These are phyloP conservation scores for Parochlus steinenii DNA, from an alignment of 2,888 invertebrate species.

Conservation along the genomic window DNA sequence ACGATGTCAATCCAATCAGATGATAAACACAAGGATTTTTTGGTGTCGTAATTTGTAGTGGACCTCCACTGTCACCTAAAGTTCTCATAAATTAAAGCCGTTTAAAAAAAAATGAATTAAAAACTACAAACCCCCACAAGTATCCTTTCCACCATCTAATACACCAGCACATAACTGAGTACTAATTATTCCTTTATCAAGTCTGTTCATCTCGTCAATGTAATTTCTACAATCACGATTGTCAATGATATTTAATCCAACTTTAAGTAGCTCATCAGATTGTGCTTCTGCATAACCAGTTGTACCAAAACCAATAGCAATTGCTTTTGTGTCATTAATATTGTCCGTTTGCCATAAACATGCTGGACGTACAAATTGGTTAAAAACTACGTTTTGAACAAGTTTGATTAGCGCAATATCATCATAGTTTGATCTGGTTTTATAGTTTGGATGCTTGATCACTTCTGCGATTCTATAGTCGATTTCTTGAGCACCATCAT, in stretches of 20 bases:
- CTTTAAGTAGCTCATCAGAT: constrained; percentile 20
- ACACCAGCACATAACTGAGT: constrained; percentile 31
- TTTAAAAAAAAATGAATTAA: too few species aligned
- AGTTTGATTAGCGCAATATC: constrained; percentile 34
- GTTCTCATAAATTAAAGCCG: too few species aligned
- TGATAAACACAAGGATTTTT: constrained; percentile 27
- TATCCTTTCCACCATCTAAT: constrained; percentile 26
- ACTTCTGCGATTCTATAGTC: constrained; percentile 23
- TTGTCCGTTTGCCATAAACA: background rate
- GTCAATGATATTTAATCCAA: constrained; percentile 23
- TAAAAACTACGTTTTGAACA: background rate
- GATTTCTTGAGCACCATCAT: constrained; percentile 23
- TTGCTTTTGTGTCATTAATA: background rate
- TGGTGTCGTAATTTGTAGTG: constrained; percentile 23
- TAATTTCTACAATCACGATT: constrained; percentile 21
- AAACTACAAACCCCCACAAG: constrained; percentile 18
- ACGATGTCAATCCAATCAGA: constrained; percentile 28
- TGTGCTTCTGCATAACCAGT: background rate
- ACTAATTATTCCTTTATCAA: constrained; percentile 26
- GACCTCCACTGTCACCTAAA: constrained; percentile 31
- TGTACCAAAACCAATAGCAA: background rate
- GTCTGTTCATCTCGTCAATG: constrained; percentile 22
- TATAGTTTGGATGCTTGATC: constrained; percentile 28
- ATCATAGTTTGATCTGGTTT: constrained; percentile 28
- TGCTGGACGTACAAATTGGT: background rate